A percentile compares a stretch with the other conserved stretches of the same genome.
These are phyloP conservation scores for Podocnemis expansa DNA, from an alignment of 2,113 vertebrate genomes.

Conservation along the genomic window DNA sequence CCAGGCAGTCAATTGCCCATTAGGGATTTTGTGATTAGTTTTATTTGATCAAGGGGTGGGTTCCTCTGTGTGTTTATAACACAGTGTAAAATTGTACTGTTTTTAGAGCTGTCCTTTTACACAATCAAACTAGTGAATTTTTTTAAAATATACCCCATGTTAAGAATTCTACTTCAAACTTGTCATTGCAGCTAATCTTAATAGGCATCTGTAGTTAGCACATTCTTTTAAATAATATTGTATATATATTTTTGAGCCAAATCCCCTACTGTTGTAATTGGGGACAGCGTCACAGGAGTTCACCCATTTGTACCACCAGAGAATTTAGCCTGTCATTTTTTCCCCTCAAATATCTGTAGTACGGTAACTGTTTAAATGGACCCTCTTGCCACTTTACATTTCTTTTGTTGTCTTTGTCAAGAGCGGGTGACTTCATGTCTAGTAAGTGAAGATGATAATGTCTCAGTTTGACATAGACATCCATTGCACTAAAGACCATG, in stretches of 20 bases:
- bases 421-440: neutral
- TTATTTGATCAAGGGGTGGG: neutral
- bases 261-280: neutral
- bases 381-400: neutral
- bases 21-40: neutral
- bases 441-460: neutral
- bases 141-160: neutral
- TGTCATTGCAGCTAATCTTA: neutral
- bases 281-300: neutral
- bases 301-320: neutral
- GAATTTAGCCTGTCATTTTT: neutral
- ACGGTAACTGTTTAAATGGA: neutral
- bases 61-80: no score
- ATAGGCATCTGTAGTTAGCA: neutral
- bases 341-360: neutral
- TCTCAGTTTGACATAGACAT: neutral
- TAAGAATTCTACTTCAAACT: neutral
- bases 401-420: neutral
- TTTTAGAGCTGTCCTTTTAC: accelerated
- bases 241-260: neutral
- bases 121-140: neutral
- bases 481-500: neutral
- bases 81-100: neutral
- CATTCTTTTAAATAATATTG: neutral
- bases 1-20: accelerated